Percentiles rank a stretch among this genome's conserved stretches.
Conservation (phyloP, 2,888 invertebrate species). For the Stenolophus ochropezus region DNA sequence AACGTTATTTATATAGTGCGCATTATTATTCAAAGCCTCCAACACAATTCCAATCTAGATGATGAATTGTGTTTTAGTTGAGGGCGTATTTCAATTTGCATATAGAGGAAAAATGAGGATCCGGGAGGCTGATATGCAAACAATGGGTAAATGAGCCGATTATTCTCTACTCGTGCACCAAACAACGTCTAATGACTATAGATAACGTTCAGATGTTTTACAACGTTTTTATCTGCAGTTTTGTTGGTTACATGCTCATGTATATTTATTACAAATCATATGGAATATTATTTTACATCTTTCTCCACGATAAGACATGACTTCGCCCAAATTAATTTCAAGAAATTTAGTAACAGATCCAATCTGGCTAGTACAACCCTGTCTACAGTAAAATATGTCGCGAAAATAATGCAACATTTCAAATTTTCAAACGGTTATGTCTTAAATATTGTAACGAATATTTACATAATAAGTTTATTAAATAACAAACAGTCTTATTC, state of each 20-base stretch:
- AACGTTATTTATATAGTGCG: constrained; percentile 35
- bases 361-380: too few species aligned
- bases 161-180: constrained; percentile 7
- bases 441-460: too few species aligned
- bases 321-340: too few species aligned
- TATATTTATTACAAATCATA: too few species aligned
- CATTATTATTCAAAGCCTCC: constrained; percentile 41
- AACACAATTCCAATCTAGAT: constrained; percentile 43
- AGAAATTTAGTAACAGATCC: too few species aligned
- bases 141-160: constrained; percentile 32
- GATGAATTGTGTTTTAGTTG: constrained; percentile 44
- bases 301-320: too few species aligned
- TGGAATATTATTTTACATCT: too few species aligned
- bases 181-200: constrained; percentile 3
- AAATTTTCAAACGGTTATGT: too few species aligned
- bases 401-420: too few species aligned
- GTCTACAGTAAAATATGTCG: too few species aligned
- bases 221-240: neutral
- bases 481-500: too few species aligned
- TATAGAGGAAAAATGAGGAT: constrained; percentile 41
- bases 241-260: neutral
- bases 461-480: too few species aligned
- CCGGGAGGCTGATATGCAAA: constrained; percentile 13
- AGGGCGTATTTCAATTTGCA: constrained; percentile 30
- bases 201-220: neutral